Evolutionary conservation across 2,888 invertebrate species (phyloP).

Genomic region (Lepidonotus clava): DNA sequence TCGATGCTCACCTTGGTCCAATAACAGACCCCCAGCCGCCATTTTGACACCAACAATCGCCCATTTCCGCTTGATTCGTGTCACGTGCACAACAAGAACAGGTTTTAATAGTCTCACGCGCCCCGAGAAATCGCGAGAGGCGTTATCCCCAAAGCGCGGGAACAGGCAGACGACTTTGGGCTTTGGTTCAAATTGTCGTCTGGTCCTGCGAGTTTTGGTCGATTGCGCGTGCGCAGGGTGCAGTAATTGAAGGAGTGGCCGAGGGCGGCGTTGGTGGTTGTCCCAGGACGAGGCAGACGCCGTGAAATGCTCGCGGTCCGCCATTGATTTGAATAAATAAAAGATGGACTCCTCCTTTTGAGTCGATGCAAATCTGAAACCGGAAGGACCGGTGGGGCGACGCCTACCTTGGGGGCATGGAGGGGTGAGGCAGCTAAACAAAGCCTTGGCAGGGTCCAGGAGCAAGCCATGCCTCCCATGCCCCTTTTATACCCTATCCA

Average conservation of each 20-base stretch:
- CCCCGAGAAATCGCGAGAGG: background rate
- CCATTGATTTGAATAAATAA: slow-evolving; percentile 44
- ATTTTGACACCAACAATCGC: background rate
- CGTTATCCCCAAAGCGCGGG: background rate
- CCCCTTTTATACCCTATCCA: background rate
- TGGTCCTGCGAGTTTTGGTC: background rate
- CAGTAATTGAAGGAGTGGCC: slow-evolving; percentile 16
- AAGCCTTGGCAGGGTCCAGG: background rate
- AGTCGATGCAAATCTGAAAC: slow-evolving; percentile 11
- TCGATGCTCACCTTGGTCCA: background rate
- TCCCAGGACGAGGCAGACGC: background rate
- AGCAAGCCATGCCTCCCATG: background rate
- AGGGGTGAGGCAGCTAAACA: background rate
- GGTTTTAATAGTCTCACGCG: background rate
- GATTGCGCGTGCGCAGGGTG: slow-evolving; percentile 35
- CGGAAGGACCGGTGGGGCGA: background rate
- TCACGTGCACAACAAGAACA: background rate
- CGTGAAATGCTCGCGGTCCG: background rate
- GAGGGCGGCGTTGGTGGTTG: background rate
- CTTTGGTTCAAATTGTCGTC: slow-evolving; percentile 8
- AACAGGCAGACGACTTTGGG: background rate
- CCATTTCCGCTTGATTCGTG: background rate
- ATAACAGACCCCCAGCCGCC: background rate
- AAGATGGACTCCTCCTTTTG: slow-evolving; percentile 23
- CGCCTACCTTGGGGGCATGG: background rate